Evolutionary conservation across 2,888 invertebrate species (phyloP).

Genomic region (Metellina segmentata): DNA sequence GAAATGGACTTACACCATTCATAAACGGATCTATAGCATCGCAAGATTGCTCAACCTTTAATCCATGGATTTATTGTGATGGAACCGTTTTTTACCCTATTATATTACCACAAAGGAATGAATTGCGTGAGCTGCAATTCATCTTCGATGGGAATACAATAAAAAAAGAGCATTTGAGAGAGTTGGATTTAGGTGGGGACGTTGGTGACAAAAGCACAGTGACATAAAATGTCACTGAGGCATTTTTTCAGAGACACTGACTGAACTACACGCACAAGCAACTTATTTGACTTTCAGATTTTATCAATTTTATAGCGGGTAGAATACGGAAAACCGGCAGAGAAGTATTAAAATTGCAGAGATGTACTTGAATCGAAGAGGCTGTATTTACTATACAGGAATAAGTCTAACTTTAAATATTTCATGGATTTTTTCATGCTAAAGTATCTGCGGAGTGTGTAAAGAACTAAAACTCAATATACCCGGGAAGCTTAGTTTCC

Average conservation of each 20-base stretch:
- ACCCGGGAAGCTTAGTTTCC: neutral
- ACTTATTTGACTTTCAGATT: constrained; percentile 47
- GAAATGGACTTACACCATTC: neutral
- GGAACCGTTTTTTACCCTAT: constrained; percentile 39
- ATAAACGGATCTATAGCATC: neutral
- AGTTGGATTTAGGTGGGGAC: constrained; percentile 19
- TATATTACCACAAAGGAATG: constrained; percentile 41
- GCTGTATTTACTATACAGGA: neutral
- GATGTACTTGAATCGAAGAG: neutral
- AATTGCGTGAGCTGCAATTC: constrained; percentile 42
- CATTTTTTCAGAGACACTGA: constrained; percentile 36
- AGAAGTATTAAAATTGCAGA: constrained; percentile 32
- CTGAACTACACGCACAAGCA: constrained; percentile 19
- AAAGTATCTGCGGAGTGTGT: neutral
- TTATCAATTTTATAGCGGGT: constrained; percentile 40
- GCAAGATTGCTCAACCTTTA: constrained; percentile 25
- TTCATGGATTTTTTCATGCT: constrained; percentile 4
- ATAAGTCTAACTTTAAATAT: constrained; percentile 9
- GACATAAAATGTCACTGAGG: constrained; percentile 37
- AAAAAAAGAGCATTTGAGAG: constrained; percentile 27
- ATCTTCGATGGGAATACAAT: constrained; percentile 35
- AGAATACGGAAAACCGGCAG: neutral
- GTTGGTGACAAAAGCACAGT: constrained; percentile 27
- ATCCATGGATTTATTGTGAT: constrained; percentile 34
- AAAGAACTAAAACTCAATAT: neutral